Percentiles rank a stretch among this genome's conserved stretches.
These are phyloP conservation scores for Lathronympha strigana DNA, from an alignment of 2,888 invertebrate species.

Conservation along the genomic window DNA sequence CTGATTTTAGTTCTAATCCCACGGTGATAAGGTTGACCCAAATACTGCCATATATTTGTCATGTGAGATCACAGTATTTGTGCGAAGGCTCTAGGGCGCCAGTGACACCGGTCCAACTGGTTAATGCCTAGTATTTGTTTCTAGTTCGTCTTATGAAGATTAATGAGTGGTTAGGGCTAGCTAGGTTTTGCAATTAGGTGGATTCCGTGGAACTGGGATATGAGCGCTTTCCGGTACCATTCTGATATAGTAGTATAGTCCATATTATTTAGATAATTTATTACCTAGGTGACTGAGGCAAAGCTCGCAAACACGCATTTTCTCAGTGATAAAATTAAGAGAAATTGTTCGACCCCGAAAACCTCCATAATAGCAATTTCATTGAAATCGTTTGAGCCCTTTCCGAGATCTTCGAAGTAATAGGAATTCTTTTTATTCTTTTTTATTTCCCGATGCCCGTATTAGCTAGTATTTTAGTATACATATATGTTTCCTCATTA, in stretches of 20 bases:
- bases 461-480: too few relatives aligned
- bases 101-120: conserved; percentile 60
- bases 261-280: too few relatives aligned
- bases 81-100: conserved; percentile 53
- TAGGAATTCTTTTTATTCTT: too few relatives aligned
- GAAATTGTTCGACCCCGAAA: too few relatives aligned
- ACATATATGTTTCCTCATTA: too few relatives aligned
- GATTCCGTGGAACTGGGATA: conserved; percentile 31
- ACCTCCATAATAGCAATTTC: too few relatives aligned
- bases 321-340: too few relatives aligned
- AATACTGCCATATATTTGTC: conserved; percentile 17
- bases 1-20: not conserved
- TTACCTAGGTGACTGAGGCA: too few relatives aligned
- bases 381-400: too few relatives aligned
- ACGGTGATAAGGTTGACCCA: conserved; percentile 13
- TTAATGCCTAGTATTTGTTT: conserved; percentile 63
- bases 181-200: conserved; percentile 53
- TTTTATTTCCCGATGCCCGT: too few relatives aligned
- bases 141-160: conserved; percentile 59
- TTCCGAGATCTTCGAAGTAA: too few relatives aligned
- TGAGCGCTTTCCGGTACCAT: conserved; percentile 30
- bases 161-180: conserved; percentile 62
- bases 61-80: conserved; percentile 47
- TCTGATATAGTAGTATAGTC: not conserved
- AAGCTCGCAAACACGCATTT: too few relatives aligned